phyloP scores from a whole-genome alignment of 2,113 vertebrate genomes.

The Anolis carolinensis region DNA sequence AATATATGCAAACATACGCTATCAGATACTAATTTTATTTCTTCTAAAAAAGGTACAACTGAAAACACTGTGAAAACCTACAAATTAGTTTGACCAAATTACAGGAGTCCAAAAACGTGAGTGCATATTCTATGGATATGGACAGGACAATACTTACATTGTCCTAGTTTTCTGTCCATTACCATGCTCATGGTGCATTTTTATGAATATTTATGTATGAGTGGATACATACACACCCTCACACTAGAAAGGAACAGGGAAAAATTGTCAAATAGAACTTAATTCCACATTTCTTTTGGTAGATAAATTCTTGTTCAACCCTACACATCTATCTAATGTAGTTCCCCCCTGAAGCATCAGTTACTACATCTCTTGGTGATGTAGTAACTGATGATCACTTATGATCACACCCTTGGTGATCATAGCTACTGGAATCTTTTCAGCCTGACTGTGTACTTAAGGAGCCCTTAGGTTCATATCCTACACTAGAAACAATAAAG shows the following conservation, averaged over 20 bases:
- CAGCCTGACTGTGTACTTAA: background rate
- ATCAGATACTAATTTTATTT: background rate
- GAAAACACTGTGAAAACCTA: background rate
- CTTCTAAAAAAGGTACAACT: background rate
- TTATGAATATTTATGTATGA: background rate
- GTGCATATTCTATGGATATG: background rate
- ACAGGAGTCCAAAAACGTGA: background rate
- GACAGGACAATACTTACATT: background rate
- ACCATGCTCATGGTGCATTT: background rate
- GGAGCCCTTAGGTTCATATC: background rate
- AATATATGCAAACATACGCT: background rate
- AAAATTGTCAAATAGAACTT: background rate
- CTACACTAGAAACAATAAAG: background rate
- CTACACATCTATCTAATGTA: background rate
- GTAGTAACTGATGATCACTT: no score
- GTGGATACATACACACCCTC: background rate
- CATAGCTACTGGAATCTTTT: background rate
- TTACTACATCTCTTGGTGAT: background rate
- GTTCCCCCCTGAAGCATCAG: background rate
- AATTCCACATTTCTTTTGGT: background rate
- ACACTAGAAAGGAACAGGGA: no score
- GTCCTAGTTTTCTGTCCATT: background rate
- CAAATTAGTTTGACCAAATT: background rate
- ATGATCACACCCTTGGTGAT: background rate
- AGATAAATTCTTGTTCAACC: background rate